Conservation (phyloP, 2,797 vertebrate species). For the Acanthornis magna region DNA sequence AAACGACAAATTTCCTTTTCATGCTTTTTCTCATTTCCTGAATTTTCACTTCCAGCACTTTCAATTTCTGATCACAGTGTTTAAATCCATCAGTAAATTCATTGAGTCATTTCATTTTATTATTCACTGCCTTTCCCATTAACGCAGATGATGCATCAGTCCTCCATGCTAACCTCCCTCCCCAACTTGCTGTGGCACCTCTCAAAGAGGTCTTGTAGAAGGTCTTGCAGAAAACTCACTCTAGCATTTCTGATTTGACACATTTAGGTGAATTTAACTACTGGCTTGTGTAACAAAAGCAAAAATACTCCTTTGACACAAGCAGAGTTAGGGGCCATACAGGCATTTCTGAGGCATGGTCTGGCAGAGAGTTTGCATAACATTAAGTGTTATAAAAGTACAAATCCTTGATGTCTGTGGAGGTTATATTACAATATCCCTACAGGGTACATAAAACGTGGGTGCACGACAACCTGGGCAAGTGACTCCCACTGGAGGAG, state of each 20-base stretch:
- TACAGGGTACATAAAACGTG: neutral
- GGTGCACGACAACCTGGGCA: neutral
- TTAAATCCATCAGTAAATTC: neutral
- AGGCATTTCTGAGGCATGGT: neutral
- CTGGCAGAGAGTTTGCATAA: neutral
- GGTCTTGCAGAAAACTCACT: neutral
- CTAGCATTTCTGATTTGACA: neutral
- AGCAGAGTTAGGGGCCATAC: neutral
- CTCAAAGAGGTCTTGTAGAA: neutral
- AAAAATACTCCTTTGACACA: neutral
- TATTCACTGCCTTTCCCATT: neutral
- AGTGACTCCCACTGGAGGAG: neutral
- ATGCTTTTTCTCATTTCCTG: neutral
- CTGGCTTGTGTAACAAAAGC: neutral
- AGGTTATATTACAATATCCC: neutral
- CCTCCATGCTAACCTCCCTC: neutral
- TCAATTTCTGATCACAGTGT: neutral
- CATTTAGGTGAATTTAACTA: neutral
- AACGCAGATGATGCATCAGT: neutral
- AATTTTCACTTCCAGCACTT: neutral
- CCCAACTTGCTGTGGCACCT: neutral
- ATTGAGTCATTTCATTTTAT: neutral
- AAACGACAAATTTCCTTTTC: neutral
- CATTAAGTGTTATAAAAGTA: neutral
- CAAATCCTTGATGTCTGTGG: neutral